These are phyloP conservation scores for Erebia ligea DNA, from an alignment of 2,888 invertebrate species.

Conservation along the genomic window DNA sequence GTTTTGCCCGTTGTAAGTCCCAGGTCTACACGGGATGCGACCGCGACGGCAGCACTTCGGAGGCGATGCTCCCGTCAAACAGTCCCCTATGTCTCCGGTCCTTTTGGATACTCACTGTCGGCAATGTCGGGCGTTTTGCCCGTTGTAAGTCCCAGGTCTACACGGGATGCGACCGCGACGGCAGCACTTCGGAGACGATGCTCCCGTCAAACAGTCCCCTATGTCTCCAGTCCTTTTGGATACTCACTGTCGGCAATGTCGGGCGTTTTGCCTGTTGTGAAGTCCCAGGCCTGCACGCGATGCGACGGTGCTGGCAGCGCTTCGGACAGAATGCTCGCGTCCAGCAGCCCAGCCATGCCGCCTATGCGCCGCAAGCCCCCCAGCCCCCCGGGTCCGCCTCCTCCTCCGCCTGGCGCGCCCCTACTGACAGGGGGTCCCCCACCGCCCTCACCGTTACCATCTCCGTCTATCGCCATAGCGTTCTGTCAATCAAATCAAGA, in stretches of 20 bases:
- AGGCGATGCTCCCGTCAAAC: conserved; percentile 72
- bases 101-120: no score
- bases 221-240: neutral
- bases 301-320: conserved; percentile 87
- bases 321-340: conserved; percentile 75
- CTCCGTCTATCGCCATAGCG: conserved; percentile 79
- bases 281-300: conserved; percentile 93
- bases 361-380: conserved; percentile 57
- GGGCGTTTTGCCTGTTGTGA: conserved; percentile 87
- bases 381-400: conserved; percentile 48
- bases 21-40: conserved; percentile 85
- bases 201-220: neutral
- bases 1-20: conserved; percentile 84
- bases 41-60: conserved; percentile 84
- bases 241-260: conserved; percentile 88
- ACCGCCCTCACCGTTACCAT: conserved; percentile 46
- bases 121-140: no score
- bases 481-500: conserved; percentile 54
- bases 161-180: no score
- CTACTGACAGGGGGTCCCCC: conserved; percentile 38
- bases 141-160: no score
- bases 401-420: conserved; percentile 40
- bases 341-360: conserved; percentile 70
- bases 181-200: no score
- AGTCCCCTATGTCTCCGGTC: conserved; percentile 45